Evolutionary conservation across 2,797 vertebrate species (phyloP).

Genomic region (Cheirogaleus major): DNA sequence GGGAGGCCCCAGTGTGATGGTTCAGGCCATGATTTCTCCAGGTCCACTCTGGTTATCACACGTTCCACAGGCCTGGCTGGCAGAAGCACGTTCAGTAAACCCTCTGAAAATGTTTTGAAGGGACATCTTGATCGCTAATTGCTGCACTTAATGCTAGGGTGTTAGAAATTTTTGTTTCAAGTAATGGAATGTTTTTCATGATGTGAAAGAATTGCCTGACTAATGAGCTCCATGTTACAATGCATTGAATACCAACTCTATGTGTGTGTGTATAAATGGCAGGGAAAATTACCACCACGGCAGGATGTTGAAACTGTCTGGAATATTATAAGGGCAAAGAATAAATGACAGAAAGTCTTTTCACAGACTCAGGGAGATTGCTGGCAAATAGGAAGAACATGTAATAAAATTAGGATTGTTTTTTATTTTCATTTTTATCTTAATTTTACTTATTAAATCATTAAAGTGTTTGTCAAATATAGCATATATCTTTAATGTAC

Average conservation of each 20-base stretch:
- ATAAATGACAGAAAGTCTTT: conserved; percentile 16
- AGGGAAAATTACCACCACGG: not conserved
- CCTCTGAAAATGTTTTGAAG: conserved; percentile 35
- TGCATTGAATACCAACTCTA: not conserved
- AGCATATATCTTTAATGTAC: not conserved
- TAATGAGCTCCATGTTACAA: conserved; percentile 56
- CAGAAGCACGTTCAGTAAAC: conserved; percentile 22
- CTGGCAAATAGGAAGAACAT: conserved; percentile 21
- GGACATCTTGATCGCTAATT: conserved; percentile 19
- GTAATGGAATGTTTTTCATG: conserved; percentile 46
- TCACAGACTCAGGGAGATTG: not conserved
- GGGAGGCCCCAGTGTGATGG: not conserved
- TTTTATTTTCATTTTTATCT: conserved; percentile 44
- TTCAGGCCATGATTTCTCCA: not conserved
- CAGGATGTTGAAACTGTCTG: conserved; percentile 15
- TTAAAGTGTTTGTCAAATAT: not conserved
- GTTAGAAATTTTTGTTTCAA: conserved; percentile 33
- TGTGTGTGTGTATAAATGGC: conserved; percentile 4
- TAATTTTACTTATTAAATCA: conserved; percentile 42
- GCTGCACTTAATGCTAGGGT: conserved; percentile 35
- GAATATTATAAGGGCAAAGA: conserved; percentile 28
- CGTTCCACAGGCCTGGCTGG: not conserved
- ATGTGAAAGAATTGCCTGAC: conserved; percentile 48
- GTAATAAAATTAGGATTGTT: not conserved
- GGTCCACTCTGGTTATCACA: not conserved